phyloP scores from a whole-genome alignment of 2,113 vertebrate species.

The Zosterops pallidus region DNA sequence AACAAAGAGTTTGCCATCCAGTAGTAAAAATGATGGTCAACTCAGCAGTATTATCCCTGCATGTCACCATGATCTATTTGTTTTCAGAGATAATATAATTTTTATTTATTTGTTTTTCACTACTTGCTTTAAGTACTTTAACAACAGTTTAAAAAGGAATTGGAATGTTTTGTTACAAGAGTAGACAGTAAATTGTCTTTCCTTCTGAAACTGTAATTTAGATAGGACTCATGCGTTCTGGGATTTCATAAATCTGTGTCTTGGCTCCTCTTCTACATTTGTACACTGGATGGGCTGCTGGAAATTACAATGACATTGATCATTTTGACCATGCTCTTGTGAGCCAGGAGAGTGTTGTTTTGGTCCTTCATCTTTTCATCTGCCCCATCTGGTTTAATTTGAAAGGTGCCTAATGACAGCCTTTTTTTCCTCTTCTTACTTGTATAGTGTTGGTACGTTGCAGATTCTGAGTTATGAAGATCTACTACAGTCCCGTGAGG shows the following conservation, averaged over 20 bases:
- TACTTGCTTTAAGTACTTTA: background rate
- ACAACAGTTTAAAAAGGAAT: background rate
- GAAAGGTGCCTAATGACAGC: background rate
- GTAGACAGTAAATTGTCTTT: background rate
- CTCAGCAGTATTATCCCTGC: background rate
- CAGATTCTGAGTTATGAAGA: background rate
- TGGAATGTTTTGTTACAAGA: background rate
- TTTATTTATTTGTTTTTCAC: background rate
- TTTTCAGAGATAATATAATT: background rate
- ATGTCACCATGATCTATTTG: background rate
- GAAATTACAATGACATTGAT: background rate
- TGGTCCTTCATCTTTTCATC: background rate
- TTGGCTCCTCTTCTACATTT: background rate
- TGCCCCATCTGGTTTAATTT: background rate
- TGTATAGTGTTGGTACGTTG: background rate
- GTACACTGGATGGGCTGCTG: background rate
- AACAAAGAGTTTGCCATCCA: background rate
- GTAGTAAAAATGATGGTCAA: background rate
- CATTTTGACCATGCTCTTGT: background rate
- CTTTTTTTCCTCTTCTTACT: background rate
- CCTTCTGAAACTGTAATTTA: background rate
- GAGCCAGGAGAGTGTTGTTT: background rate
- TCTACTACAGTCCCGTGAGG: background rate
- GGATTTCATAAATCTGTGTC: background rate
- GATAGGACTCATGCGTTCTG: background rate